phyloP scores from a whole-genome alignment of 2,113 vertebrate species.

The Aleadryas rufinucha region DNA sequence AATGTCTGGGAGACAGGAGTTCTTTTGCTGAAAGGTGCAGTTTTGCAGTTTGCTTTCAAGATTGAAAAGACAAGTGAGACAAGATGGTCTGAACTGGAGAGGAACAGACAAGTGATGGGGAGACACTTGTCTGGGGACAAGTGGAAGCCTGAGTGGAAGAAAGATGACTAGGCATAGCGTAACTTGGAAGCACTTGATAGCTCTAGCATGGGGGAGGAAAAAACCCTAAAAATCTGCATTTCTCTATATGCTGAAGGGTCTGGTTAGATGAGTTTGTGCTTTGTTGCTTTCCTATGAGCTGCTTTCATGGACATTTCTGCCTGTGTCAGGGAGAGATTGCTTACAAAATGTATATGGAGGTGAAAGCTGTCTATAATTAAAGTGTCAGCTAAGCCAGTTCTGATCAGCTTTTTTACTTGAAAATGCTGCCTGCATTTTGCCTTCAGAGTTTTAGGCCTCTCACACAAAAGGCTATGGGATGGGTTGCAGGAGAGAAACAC shows the following conservation, averaged over 20 bases:
- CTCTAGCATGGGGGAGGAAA: background rate
- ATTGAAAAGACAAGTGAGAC: background rate
- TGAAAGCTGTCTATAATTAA: background rate
- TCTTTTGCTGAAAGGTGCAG: background rate
- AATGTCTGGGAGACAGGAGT: background rate
- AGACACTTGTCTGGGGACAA: no score
- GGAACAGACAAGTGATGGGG: background rate
- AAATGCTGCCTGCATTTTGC: background rate
- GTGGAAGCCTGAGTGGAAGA: background rate
- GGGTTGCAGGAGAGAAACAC: background rate
- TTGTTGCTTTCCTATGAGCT: background rate
- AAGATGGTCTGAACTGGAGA: background rate
- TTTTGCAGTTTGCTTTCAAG: background rate
- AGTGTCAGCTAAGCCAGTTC: background rate
- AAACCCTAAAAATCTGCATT: background rate
- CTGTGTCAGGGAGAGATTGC: background rate
- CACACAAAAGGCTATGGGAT: background rate
- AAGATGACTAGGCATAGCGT: background rate
- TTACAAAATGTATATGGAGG: background rate
- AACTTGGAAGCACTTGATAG: background rate
- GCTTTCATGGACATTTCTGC: background rate
- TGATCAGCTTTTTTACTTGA: background rate
- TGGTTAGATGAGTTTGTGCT: background rate
- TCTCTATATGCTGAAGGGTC: background rate
- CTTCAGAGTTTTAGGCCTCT: background rate